Evolutionary conservation across 1,140 invertebrate species (phyloP).

Genomic region (Metaphire vulgaris): DNA sequence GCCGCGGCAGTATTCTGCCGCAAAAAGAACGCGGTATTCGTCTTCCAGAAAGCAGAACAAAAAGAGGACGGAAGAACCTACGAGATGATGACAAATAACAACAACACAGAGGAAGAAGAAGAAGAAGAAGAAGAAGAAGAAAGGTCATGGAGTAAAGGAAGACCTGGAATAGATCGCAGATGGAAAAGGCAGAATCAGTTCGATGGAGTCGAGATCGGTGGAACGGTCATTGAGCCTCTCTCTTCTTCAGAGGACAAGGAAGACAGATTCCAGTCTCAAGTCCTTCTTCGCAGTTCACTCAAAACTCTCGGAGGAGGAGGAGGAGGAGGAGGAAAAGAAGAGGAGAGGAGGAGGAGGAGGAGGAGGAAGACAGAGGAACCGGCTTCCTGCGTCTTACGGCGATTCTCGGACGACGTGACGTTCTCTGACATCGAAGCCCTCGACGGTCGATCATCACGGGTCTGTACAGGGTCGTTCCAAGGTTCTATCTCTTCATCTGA

Average conservation of each 20-base stretch:
- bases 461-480: too few species aligned
- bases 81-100: neutral
- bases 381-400: too few species aligned
- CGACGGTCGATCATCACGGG: too few species aligned
- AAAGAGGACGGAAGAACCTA: neutral
- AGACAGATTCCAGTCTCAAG: neutral
- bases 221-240: neutral
- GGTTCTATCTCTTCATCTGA: too few species aligned
- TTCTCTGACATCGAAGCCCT: too few species aligned
- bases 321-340: too few species aligned
- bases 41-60: constrained; percentile 14
- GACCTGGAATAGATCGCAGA: neutral
- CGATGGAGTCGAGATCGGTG: neutral
- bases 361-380: too few species aligned
- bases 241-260: neutral
- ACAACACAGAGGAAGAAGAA: neutral
- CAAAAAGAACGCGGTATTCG: constrained; percentile 14
- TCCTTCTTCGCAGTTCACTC: too few species aligned
- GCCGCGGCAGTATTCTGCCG: neutral
- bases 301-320: too few species aligned
- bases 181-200: neutral
- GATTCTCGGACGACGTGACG: too few species aligned
- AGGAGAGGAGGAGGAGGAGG: too few species aligned
- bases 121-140: neutral
- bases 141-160: neutral